Percentiles rank a stretch among this genome's conserved stretches.
phyloP scores from a whole-genome alignment of 2,888 invertebrate species.

The Idaea aversata region DNA sequence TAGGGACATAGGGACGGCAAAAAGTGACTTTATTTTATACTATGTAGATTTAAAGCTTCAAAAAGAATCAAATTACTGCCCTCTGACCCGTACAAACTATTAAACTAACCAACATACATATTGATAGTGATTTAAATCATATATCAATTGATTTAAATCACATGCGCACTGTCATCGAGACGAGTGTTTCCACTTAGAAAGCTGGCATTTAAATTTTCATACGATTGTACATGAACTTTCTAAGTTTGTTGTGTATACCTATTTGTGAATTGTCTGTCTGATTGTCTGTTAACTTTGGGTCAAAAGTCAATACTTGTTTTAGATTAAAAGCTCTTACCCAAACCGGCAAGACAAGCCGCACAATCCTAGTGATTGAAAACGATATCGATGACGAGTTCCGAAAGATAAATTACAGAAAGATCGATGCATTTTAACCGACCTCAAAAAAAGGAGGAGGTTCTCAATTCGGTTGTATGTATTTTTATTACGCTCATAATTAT shows the following conservation, averaged over 20 bases:
- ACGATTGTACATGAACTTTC: slow-evolving; percentile 1
- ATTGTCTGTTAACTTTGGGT: neutral
- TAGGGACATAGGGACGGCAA: too few relatives aligned
- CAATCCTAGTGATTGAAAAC: neutral
- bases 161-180: neutral
- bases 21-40: too few relatives aligned
- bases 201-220: neutral
- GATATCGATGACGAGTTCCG: neutral
- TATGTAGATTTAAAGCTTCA: too few relatives aligned
- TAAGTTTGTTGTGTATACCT: neutral
- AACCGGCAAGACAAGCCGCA: neutral
- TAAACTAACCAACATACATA: neutral
- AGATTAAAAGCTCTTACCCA: neutral
- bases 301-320: neutral
- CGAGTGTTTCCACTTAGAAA: slow-evolving; percentile 1
- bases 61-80: neutral
- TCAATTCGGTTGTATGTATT: too few relatives aligned
- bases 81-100: neutral
- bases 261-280: neutral
- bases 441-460: too few relatives aligned
- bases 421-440: too few relatives aligned
- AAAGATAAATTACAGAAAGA: too few relatives aligned
- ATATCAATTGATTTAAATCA: neutral
- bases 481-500: too few relatives aligned
- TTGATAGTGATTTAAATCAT: neutral